phyloP scores from a whole-genome alignment of 1,140 invertebrate species.

The Psix sp. region DNA sequence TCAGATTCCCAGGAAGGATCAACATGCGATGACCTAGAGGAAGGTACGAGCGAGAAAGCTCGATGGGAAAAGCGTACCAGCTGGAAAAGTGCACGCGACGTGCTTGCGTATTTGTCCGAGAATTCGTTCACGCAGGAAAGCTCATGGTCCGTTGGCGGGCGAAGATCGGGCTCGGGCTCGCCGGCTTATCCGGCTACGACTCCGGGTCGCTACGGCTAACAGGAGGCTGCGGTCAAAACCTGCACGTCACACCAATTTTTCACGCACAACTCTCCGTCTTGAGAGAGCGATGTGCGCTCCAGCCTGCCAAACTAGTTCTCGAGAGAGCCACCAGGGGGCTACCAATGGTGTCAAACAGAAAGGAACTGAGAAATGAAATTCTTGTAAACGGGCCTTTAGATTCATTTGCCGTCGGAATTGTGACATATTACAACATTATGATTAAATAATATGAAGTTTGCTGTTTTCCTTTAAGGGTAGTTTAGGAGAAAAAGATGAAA shows the following conservation, averaged over 20 bases:
- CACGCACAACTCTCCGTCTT: conserved; percentile 2
- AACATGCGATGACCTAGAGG: too few species aligned
- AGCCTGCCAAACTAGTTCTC: background rate
- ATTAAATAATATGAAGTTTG: too few species aligned
- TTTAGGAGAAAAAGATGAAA: too few species aligned
- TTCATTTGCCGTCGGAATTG: too few species aligned
- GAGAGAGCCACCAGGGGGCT: background rate
- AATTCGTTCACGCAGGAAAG: conserved; percentile 8
- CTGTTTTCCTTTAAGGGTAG: too few species aligned
- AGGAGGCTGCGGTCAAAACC: too few species aligned
- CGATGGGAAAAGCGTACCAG: conserved; percentile 9
- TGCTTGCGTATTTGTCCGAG: background rate
- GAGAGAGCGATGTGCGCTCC: background rate
- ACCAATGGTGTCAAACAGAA: too few species aligned
- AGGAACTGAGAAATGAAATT: too few species aligned
- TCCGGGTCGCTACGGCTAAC: background rate
- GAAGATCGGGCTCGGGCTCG: background rate
- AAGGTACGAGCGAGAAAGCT: background rate
- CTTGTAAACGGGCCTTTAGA: too few species aligned
- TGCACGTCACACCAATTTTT: background rate
- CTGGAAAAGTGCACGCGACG: conserved; percentile 18
- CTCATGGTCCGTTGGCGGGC: background rate
- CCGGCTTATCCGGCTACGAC: background rate
- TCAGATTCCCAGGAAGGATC: too few species aligned
- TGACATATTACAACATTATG: too few species aligned